Base-by-base conservation (phyloP, 2,888 invertebrate genomes). In the Chaetoderma sp. region DNA sequence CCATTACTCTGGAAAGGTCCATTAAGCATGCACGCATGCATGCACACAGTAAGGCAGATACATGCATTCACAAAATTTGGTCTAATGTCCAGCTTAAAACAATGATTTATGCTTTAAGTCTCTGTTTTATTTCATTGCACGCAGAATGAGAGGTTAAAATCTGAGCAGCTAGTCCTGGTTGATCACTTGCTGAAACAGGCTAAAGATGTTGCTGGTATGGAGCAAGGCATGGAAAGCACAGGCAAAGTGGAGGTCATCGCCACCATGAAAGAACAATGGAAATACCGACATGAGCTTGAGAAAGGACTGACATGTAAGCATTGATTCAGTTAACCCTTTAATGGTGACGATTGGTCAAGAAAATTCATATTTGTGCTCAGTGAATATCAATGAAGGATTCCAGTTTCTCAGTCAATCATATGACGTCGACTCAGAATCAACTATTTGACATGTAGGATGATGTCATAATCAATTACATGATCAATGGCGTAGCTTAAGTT, bases 201-300 rank as follows among this genome's bases (percentile, higher is more conserved):
- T 3, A 78, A 80, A 60, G 79, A 79, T 39, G 75, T 75, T 27
- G 79, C 82, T 36, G 77, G 76, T 33, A 42, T 78, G 33, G 76
- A 79, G 62, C 72, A 68, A 25, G 73, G 66, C 2, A 81, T 81
- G 56, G 78, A 78, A 18, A 65, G 74, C 1, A 76, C 74, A 36
- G 72, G 73, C 8, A 78, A 81, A 57, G 78, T 79, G 13, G 75
- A 82, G 71, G 84, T 85, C 0, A 76, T 81, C 3, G 60, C 62
- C 16, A 71, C 74, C 27, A 82, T 85, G 83, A 82, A 79, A 70
- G 77, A 80, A 27, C 82, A 81, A 60, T 85, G 84, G 84, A 72
- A 74, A 16, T 70, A 74, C 39, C 76, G 77, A 49, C 67, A 77
- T 57, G 62, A 78, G 44, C 70, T 77, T 54, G 80, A 82, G 45